Evolutionary conservation across 2,888 invertebrate species (phyloP).

Genomic region (Coenonympha arcania): DNA sequence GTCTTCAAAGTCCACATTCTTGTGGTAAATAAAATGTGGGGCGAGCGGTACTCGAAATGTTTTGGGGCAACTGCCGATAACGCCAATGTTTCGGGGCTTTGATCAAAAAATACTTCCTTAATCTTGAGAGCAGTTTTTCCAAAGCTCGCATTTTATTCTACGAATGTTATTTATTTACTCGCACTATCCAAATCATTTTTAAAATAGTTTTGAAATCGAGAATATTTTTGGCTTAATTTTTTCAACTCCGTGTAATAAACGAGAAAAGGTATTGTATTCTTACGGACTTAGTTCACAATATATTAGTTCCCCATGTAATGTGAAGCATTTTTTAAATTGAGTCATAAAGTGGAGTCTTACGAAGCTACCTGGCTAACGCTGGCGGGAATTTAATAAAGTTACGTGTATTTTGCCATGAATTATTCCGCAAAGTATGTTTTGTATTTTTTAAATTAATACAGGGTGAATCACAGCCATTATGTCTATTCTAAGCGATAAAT

Average conservation of each 20-base stretch:
- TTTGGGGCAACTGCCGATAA: constrained; percentile 38
- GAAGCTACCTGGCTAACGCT: constrained; percentile 49
- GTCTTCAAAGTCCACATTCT: constrained; percentile 64
- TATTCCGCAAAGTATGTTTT: constrained; percentile 43
- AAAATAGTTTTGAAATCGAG: no score
- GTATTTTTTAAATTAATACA: constrained; percentile 38
- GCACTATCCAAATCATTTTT: neutral
- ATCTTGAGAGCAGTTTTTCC: no score
- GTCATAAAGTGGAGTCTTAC: constrained; percentile 58
- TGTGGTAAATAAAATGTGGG: constrained; percentile 57
- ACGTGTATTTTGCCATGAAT: constrained; percentile 58
- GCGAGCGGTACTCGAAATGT: constrained; percentile 41
- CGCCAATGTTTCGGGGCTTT: constrained; percentile 46
- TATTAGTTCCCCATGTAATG: constrained; percentile 58
- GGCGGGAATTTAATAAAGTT: constrained; percentile 65
- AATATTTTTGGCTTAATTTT: neutral
- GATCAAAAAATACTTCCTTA: constrained; percentile 54
- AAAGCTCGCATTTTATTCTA: constrained; percentile 28
- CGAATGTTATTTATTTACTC: constrained; percentile 10
- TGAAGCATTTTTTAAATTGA: constrained; percentile 63
- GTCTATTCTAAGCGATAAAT: constrained; percentile 3
- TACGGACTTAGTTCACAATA: constrained; percentile 47
- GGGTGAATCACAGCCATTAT: constrained; percentile 21
- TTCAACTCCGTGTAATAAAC: constrained; percentile 17
- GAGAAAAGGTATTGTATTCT: constrained; percentile 38